Base-by-base conservation (phyloP, 2,888 invertebrate species). In the Lithophane semibrunnea region DNA sequence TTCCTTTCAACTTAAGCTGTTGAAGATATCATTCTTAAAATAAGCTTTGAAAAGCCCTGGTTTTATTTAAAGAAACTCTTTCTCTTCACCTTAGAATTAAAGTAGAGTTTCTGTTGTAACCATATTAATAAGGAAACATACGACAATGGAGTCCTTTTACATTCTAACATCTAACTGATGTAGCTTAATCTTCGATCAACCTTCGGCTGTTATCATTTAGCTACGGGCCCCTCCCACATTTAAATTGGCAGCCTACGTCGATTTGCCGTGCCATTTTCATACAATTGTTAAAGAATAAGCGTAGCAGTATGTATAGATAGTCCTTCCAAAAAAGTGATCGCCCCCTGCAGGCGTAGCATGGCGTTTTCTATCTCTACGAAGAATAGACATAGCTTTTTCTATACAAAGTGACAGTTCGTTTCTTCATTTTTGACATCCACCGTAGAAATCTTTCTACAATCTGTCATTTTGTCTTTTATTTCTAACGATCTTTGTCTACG, bases 1-100 rank as follows among this genome's bases (percentile, higher is more conserved):
- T 68, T 68, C n/a, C 10, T 65, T 61, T 71, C 21, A 61, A 47
- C 12, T 84, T 67, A 58, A 71, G 60, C 54, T 61, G 49, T 61
- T 58, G 12, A 52, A 68, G 37, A 66, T 54, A 61, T 44, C 24
- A 47, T 65, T 47, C 37, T 47, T 52, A 18, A 18, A 63, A 56
- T 56, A 47, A 63, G 24, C 47, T 72, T 72, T 72, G 29, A 21
- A 61, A 61, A 47, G 3, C 10, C 61, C 16, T 37, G 18, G 16
- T 52, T 52, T 37, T 3, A 72, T 73, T 54, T 12, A 37, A 37
- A 52, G 21, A 61, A 60, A 44, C 7, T 37, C 10, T 24, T 69
- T n/a, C 2, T 49, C 0, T 47, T 67, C 16, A 42, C 0, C 16
- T 52, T 52, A 56, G 8, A 37, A 37, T 42, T 12, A 16, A 44